These are phyloP conservation scores for Paramormyrops kingsleyae DNA, from an alignment of 2,113 vertebrate genomes.

Conservation along the genomic window DNA sequence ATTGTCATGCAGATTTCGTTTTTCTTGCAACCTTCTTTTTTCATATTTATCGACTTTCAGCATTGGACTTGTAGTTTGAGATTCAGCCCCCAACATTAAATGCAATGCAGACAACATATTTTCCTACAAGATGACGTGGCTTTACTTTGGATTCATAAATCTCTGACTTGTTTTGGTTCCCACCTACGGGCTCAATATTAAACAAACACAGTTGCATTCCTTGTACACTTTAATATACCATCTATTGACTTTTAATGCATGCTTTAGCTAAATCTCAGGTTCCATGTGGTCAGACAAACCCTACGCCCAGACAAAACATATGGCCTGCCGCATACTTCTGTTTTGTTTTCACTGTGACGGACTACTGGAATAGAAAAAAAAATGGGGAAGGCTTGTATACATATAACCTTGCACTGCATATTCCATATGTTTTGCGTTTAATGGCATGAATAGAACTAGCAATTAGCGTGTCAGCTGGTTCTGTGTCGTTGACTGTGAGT, in stretches of 20 bases:
- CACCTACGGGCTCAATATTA: slow-evolving; percentile 16
- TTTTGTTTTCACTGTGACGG: slow-evolving; percentile 38
- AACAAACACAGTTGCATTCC: slow-evolving; percentile 26
- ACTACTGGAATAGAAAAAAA: slow-evolving; percentile 35
- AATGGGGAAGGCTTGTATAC: slow-evolving; percentile 12
- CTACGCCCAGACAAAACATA: slow-evolving; percentile 32
- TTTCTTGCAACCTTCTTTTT: background rate
- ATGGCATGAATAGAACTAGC: slow-evolving; percentile 16
- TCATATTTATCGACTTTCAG: background rate
- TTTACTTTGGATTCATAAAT: slow-evolving; percentile 26
- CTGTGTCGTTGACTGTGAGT: slow-evolving; percentile 24
- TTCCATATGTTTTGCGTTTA: slow-evolving; percentile 27
- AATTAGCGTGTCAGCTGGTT: slow-evolving; percentile 26
- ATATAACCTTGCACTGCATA: slow-evolving; percentile 23
- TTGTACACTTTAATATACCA: slow-evolving; percentile 33
- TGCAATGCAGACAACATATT: background rate
- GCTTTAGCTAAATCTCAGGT: slow-evolving; percentile 31
- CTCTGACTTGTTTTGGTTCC: slow-evolving; percentile 24
- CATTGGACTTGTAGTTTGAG: background rate
- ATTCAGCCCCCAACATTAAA: background rate
- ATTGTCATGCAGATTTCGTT: background rate
- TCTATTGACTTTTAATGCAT: slow-evolving; percentile 41
- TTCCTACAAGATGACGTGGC: background rate
- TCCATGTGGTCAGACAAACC: slow-evolving; percentile 38
- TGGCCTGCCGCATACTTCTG: slow-evolving; percentile 32